Evolutionary conservation across 2,797 vertebrate genomes (phyloP).

Genomic region (Cirrhinus molitorella): DNA sequence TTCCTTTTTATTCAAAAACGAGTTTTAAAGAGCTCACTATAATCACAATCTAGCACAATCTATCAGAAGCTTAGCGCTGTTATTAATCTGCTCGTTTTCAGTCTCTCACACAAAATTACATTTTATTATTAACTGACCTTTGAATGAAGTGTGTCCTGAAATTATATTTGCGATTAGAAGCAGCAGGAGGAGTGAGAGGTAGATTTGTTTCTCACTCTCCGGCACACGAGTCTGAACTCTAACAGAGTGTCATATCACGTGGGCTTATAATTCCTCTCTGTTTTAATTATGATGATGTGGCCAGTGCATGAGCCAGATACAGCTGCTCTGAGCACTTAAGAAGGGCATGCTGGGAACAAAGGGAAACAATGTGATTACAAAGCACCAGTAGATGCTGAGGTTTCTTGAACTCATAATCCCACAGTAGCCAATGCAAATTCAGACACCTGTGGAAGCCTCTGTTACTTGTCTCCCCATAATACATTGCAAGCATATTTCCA

Average conservation of each 20-base stretch:
- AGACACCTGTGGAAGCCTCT: neutral
- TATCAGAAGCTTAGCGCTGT: neutral
- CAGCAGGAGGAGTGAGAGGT: constrained; percentile 9
- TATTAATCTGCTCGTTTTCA: constrained; percentile 38
- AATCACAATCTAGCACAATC: neutral
- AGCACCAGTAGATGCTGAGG: constrained; percentile 37
- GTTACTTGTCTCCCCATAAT: neutral
- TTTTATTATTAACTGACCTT: constrained; percentile 51
- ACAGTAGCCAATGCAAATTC: constrained; percentile 61
- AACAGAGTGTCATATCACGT: constrained; percentile 64
- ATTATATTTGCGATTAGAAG: constrained; percentile 22
- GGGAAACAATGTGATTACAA: constrained; percentile 39
- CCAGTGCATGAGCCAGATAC: constrained; percentile 10
- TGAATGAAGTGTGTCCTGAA: constrained; percentile 39
- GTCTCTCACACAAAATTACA: constrained; percentile 20
- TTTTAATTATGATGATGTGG: constrained; percentile 70
- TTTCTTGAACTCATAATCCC: constrained; percentile 60
- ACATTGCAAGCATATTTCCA: neutral
- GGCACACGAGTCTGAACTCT: constrained; percentile 51
- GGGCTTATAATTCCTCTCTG: constrained; percentile 71
- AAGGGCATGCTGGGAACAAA: neutral
- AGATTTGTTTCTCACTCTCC: constrained; percentile 28
- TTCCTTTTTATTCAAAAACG: constrained; percentile 2
- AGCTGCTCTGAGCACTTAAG: neutral
- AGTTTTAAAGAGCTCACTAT: constrained; percentile 22